A percentile compares a stretch with the other conserved stretches of the same genome.
Conservation (phyloP, 2,797 vertebrate species). For the Phyllotis vaccarum region DNA sequence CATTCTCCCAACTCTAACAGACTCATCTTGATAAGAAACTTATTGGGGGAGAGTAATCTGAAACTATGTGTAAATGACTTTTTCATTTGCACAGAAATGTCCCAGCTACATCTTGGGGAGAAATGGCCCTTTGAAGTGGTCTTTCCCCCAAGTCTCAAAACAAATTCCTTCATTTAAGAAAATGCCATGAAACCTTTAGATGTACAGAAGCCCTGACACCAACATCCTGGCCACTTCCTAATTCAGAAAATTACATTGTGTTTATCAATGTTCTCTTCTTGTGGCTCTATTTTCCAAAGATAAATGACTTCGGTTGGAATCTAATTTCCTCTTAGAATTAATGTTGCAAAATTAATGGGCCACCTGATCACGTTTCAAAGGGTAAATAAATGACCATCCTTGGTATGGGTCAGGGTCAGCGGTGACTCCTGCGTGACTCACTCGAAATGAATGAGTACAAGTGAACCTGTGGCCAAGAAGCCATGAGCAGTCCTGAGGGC, state of each 20-base stretch:
- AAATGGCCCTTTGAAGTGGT: conserved; percentile 69
- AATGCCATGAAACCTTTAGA: conserved; percentile 10
- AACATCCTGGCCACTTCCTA: conserved; percentile 67
- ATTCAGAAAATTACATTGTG: conserved; percentile 67
- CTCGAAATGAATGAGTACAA: neutral
- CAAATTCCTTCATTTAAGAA: neutral
- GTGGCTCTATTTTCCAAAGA: conserved; percentile 70
- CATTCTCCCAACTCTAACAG: neutral
- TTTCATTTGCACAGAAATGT: neutral
- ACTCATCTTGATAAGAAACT: neutral
- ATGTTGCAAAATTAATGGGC: conserved; percentile 73
- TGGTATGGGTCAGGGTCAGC: conserved; percentile 54
- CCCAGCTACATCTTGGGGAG: neutral
- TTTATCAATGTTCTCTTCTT: conserved; percentile 66
- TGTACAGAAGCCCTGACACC: neutral
- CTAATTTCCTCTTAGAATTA: conserved; percentile 83
- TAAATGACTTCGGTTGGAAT: conserved; percentile 72
- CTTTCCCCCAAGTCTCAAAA: neutral
- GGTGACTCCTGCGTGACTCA: conserved; percentile 72
- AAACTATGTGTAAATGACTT: neutral
- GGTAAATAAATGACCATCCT: conserved; percentile 68
- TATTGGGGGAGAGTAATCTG: neutral
- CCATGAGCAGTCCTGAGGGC: neutral
- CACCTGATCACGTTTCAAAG: conserved; percentile 72
- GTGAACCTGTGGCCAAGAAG: neutral